Base-by-base conservation (phyloP, 2,113 vertebrate species). In the Cynocephalus volans region DNA sequence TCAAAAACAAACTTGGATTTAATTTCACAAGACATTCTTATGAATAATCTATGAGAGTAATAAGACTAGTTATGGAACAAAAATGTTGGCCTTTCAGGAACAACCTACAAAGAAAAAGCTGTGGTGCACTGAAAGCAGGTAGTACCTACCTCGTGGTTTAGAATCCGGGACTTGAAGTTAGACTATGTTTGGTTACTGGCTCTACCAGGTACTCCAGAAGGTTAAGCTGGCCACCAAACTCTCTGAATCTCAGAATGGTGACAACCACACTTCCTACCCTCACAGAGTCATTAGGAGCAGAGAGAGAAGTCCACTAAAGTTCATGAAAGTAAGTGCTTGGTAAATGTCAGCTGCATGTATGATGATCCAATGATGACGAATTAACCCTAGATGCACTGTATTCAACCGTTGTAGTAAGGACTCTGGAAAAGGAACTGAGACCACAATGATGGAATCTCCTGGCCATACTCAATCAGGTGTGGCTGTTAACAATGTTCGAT, bases 401-500 rank as follows among this genome's bases (percentile, higher is more conserved):
- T 70, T 11, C 64, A 13, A 18, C 8, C 69, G 2, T 3, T 24
- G 21, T 11, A 33, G 13, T 2, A 24, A n/a, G 0, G 3, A 21
- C 28, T 31, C 50, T 8, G 31, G 4, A n/a, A 41, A 36, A 81
- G 13, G 28, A n/a, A 11, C 10, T 62, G 50, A 67, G 60, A 31
- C 2, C 28, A 45, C 23, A 5, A 0, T 4, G n/a, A 54, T 26
- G 36, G n/a, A 14, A 76, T 12, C 21, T 45, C 56, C 26, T 0
- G 1, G 58, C 28, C 28, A 41, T 0, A 12, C 10, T 28, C 21
- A n/a, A 1, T 26, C 23, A 5, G 56, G 24, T 26, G 18, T 48
- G 75, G 21, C 23, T 36, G 5, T 28, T 50, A 0, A 9, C 3
- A 23, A 58, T 0, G 23, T 2, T 31, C 0, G 0, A 21, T 8